Percentiles rank a stretch among this genome's conserved stretches.
Evolutionary conservation across 2,113 vertebrate species (phyloP).

Genomic region (Dipodomys merriami): DNA sequence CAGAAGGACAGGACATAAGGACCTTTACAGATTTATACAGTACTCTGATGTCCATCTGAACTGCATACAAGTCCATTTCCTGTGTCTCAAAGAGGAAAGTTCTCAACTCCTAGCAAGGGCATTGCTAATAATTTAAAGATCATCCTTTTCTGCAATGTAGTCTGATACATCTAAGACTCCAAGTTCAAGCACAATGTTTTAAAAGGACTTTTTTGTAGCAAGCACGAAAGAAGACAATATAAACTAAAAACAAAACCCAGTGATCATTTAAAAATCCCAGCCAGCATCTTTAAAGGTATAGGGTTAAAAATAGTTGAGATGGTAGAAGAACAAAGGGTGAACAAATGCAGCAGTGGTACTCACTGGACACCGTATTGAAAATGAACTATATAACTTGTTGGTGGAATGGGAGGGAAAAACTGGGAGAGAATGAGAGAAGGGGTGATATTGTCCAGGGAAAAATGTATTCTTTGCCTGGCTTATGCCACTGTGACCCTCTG

Average conservation of each 20-base stretch:
- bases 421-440: no score
- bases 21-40: neutral
- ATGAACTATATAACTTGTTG: no score
- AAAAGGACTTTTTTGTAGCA: neutral
- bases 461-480: no score
- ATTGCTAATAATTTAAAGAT: neutral
- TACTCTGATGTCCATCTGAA: neutral
- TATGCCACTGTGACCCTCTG: no score
- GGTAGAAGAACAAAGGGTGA: no score
- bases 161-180: neutral
- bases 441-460: no score
- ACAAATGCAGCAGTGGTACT: no score
- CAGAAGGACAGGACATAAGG: neutral
- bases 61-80: neutral
- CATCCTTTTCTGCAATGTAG: neutral
- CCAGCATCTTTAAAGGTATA: neutral
- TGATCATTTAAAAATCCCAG: neutral
- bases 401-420: no score
- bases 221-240: neutral
- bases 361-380: no score
- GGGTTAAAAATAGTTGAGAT: neutral
- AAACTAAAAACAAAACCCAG: conserved; percentile 35
- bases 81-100: neutral
- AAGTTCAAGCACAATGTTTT: neutral
- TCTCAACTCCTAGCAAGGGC: neutral